Evolutionary conservation across 2,113 vertebrate species (phyloP).

Genomic region (Fulica atra): DNA sequence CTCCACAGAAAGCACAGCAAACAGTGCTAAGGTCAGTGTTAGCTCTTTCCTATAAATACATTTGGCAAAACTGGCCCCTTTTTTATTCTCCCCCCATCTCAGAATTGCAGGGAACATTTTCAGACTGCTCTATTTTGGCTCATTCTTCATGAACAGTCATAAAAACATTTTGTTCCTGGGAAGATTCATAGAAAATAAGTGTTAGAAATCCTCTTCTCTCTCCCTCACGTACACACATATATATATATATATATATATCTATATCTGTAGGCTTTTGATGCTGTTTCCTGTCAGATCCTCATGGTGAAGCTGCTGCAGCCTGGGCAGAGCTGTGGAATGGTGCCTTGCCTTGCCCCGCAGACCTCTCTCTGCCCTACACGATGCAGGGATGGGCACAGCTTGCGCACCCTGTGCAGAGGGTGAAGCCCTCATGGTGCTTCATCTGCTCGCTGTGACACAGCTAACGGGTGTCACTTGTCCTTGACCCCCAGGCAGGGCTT

Average conservation of each 20-base stretch:
- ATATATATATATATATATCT: neutral
- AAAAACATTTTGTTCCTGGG: constrained; percentile 53
- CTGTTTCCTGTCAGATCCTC: neutral
- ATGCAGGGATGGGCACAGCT: neutral
- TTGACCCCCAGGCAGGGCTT: neutral
- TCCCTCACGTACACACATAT: too few species aligned
- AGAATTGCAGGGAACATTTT: neutral
- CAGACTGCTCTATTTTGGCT: constrained; percentile 38
- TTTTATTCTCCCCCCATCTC: neutral
- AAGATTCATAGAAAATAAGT: constrained; percentile 18
- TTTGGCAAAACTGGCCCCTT: neutral
- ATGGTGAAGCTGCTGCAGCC: neutral
- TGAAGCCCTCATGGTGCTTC: rapidly evolving
- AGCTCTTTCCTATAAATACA: neutral
- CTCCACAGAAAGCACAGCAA: neutral
- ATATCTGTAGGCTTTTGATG: neutral
- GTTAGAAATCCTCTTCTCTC: neutral
- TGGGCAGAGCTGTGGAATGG: neutral
- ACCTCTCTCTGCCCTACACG: rapidly evolving
- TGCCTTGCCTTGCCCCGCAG: neutral
- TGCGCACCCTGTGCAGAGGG: neutral
- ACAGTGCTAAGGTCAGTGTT: neutral
- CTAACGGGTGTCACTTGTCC: neutral
- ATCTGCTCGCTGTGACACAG: rapidly evolving
- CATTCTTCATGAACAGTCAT: constrained; percentile 21